Evolutionary conservation across 2,797 vertebrate genomes (phyloP).

Genomic region (Kryptolebias ocellatus): DNA sequence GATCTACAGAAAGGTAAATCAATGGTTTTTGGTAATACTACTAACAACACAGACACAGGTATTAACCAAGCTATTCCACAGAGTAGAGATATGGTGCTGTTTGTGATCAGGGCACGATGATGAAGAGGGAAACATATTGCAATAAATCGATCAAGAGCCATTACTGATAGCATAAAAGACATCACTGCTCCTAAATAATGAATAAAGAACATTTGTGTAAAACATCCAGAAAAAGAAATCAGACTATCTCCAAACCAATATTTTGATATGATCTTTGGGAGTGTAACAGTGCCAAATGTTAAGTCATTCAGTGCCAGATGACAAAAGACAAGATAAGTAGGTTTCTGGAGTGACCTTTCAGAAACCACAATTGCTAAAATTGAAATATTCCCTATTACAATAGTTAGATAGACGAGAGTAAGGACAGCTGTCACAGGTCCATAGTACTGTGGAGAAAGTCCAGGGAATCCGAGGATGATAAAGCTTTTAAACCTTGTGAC

Average conservation of each 20-base stretch:
- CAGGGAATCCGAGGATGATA: constrained; percentile 77
- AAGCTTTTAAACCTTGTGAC: constrained; percentile 61
- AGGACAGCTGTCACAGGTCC: constrained; percentile 55
- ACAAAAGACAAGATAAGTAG: constrained; percentile 77
- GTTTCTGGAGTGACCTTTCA: constrained; percentile 76
- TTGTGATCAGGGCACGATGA: constrained; percentile 77
- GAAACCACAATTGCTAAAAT: constrained; percentile 69
- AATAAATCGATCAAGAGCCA: constrained; percentile 79
- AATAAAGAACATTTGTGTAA: constrained; percentile 78
- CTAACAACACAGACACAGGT: constrained; percentile 50
- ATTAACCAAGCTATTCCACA: constrained; percentile 63
- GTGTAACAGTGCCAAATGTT: constrained; percentile 73
- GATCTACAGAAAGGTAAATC: constrained; percentile 73
- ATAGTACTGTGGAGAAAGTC: constrained; percentile 61
- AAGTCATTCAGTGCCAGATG: constrained; percentile 78
- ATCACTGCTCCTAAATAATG: constrained; percentile 74
- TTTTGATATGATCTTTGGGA: constrained; percentile 75
- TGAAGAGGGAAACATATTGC: constrained; percentile 74
- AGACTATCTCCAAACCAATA: constrained; percentile 70
- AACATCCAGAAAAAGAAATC: constrained; percentile 71
- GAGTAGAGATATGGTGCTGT: constrained; percentile 47
- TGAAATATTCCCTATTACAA: constrained; percentile 73
- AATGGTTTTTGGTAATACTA: constrained; percentile 47
- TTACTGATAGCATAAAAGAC: constrained; percentile 72
- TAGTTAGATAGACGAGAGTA: constrained; percentile 63